A percentile compares a stretch with the other conserved stretches of the same genome.
These are phyloP conservation scores for Eumaeus atala DNA, from an alignment of 1,140 invertebrate genomes.

Conservation along the genomic window DNA sequence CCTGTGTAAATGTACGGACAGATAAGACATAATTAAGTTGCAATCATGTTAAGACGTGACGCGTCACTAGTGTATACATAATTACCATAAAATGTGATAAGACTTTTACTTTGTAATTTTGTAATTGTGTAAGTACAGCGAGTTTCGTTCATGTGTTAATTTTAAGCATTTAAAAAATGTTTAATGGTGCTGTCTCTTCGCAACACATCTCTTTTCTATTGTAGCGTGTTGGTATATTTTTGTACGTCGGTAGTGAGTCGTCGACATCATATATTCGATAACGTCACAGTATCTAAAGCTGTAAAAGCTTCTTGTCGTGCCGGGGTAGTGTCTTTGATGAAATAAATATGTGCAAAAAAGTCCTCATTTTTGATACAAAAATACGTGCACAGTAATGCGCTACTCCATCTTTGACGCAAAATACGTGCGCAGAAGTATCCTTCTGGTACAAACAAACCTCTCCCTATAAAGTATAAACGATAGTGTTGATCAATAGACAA, in stretches of 20 bases:
- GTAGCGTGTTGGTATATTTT: constrained; percentile 20
- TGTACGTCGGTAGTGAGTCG: constrained; percentile 9
- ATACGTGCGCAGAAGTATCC: too few species aligned
- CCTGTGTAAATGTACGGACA: too few species aligned
- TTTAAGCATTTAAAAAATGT: constrained; percentile 38
- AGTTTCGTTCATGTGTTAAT: constrained; percentile 38
- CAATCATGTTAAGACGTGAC: constrained; percentile 33
- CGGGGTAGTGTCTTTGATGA: too few species aligned
- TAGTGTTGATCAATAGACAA: too few species aligned
- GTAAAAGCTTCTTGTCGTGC: too few species aligned
- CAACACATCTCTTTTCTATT: constrained; percentile 25
- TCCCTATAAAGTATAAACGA: too few species aligned
- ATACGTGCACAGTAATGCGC: too few species aligned
- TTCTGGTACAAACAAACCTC: too few species aligned
- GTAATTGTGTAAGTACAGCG: constrained; percentile 38
- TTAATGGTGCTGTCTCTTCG: constrained; percentile 45
- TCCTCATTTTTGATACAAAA: too few species aligned
- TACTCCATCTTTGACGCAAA: too few species aligned
- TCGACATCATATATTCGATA: constrained; percentile 5
- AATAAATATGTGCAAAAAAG: too few species aligned
- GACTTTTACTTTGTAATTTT: constrained; percentile 49
- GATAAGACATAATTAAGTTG: constrained; percentile 19
- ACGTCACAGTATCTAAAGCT: neutral
- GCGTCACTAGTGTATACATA: constrained; percentile 37
- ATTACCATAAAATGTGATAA: constrained; percentile 65